Conservation (phyloP, 2,797 vertebrate species). For the Cyprinella venusta region DNA sequence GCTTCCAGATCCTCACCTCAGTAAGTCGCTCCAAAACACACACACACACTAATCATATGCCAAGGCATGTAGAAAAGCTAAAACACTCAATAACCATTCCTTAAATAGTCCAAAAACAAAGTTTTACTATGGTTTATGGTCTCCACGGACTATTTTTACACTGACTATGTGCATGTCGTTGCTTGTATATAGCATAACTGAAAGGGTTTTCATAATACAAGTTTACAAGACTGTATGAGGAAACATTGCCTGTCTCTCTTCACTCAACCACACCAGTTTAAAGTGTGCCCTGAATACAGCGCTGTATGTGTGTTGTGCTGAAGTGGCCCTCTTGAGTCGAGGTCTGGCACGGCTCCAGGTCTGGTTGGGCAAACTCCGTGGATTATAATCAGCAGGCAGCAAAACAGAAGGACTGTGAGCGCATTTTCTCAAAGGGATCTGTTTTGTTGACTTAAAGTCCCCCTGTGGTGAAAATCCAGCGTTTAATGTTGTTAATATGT, state of each 20-base stretch:
- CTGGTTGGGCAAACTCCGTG: not conserved
- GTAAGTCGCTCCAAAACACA: constrained; percentile 75
- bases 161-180: not conserved
- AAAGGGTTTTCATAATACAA: not conserved
- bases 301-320: constrained; percentile 10
- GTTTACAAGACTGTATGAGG: not conserved
- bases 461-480: no score
- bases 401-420: not conserved
- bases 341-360: not conserved
- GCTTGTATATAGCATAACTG: not conserved
- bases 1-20: constrained; percentile 85
- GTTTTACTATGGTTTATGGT: not conserved
- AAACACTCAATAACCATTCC: not conserved
- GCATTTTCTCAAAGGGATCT: not conserved
- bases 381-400: not conserved
- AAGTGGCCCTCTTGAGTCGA: constrained; percentile 12
- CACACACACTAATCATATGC: constrained; percentile 16
- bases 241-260: not conserved
- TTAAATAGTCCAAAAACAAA: not conserved
- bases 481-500: no score
- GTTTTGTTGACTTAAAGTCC: not conserved
- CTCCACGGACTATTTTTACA: constrained; percentile 10
- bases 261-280: not conserved
- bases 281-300: not conserved
- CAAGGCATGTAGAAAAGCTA: not conserved